Evolutionary conservation across 2,888 invertebrate genomes (phyloP).

Genomic region (Trissolcus brochymenae): DNA sequence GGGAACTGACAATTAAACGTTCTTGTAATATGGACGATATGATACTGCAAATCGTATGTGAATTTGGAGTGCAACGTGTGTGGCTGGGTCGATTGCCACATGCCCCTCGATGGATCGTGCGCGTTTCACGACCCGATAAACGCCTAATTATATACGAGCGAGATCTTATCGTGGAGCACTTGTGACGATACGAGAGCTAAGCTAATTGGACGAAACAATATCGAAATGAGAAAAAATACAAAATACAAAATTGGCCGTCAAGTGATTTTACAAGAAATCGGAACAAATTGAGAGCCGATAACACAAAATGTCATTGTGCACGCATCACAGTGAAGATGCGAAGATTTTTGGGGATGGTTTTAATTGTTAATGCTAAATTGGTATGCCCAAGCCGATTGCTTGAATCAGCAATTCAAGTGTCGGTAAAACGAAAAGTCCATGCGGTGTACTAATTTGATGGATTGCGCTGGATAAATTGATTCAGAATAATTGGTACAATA

Average conservation of each 20-base stretch:
- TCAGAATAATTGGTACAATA: constrained; percentile 1
- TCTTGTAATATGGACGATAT: constrained; percentile 23
- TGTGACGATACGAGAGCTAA: constrained; percentile 66
- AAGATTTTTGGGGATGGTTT: too few species aligned
- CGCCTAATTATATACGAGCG: constrained; percentile 68
- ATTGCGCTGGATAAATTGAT: too few species aligned
- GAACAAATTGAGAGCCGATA: constrained; percentile 17
- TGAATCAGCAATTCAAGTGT: background rate
- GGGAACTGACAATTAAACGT: constrained; percentile 47
- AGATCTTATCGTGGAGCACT: constrained; percentile 63
- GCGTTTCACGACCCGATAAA: constrained; percentile 65
- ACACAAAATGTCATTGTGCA: too few species aligned
- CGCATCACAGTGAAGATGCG: too few species aligned
- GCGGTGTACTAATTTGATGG: too few species aligned
- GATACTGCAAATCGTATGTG: constrained; percentile 48
- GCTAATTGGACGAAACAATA: constrained; percentile 69
- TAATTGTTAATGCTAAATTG: too few species aligned
- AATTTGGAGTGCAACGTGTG: constrained; percentile 53
- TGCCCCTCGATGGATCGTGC: constrained; percentile 53
- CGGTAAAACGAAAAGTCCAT: too few species aligned
- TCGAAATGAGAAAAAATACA: background rate
- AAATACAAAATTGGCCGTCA: background rate
- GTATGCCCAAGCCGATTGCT: too few species aligned
- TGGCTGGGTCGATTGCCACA: constrained; percentile 59
- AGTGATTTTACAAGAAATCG: constrained; percentile 5